Base-by-base conservation (phyloP, 2,113 vertebrate genomes). In the Callocephalon fimbriatum region DNA sequence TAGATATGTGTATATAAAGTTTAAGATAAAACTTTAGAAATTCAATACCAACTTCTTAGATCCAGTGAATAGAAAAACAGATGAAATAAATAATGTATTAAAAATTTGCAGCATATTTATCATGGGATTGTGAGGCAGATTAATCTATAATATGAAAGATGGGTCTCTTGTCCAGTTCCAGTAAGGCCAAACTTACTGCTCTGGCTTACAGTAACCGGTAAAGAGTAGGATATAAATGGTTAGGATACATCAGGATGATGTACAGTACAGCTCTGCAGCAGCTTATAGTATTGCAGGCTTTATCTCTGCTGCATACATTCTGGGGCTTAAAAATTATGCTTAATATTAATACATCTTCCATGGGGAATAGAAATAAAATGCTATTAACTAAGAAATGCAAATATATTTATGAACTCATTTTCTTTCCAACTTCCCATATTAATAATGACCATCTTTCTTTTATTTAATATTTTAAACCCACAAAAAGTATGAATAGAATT, bases 141-240 rank as follows among this genome's bases (percentile, higher is more conserved):
- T 94, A 92, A 95, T 97, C 87, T 68, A 89, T 94, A 94, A 45
- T 32, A 67, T 87, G 87, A 95, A 88, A 78, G 83, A 92, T 81
- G 68, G 25, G 44, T 81, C 51, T 90, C 82, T 73, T 88, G 53
- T 32, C 80, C 56, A 50, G 75, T 97, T 97, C 86, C 95, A 94
- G 96, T 68, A 95, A 97, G 65, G 72, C 88, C 76, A 82, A 67
- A 87, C 58, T 59, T 86, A 66, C 82, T 31, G 47, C 18, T 45
- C 61, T 78, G 80, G 80, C 88, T 97, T 98, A 93, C 88, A 44
- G 94, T 78, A 97, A 97, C 74, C 0, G 0, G 91, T 81, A 81
- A 93, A 80, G 21, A 80, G 83, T 63, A 63, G 86, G 86, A 78
- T 86, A 48, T 76, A 70, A 95, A 81, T 72, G 71, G 63, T 81